Conservation (phyloP, 2,797 vertebrate species). For the Caiman crocodilus region DNA sequence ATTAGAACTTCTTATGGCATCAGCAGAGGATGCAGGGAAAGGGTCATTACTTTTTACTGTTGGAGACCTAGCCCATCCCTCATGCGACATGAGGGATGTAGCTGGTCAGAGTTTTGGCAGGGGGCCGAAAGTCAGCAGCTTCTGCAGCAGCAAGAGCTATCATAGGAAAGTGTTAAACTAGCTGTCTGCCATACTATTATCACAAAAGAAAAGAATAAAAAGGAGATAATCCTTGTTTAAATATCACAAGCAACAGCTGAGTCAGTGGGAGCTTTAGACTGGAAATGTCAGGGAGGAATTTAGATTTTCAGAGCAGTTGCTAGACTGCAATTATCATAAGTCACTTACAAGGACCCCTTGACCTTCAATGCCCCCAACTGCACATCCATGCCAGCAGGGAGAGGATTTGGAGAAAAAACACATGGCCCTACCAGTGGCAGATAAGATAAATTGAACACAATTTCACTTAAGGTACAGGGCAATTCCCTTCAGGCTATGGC, state of each 20-base stretch:
- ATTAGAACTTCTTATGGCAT: not conserved
- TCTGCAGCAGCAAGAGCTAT: slow-evolving; percentile 22
- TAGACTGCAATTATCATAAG: slow-evolving; percentile 77
- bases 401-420: slow-evolving; percentile 52
- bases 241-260: slow-evolving; percentile 78
- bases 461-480: slow-evolving; percentile 45
- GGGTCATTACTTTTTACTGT: not conserved
- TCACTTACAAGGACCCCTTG: slow-evolving; percentile 71
- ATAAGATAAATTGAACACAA: slow-evolving; percentile 52
- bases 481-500: slow-evolving; percentile 52
- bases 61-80: not conserved
- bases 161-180: slow-evolving; percentile 77
- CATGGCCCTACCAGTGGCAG: slow-evolving; percentile 50
- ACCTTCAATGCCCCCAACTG: slow-evolving; percentile 54
- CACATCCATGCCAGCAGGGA: not conserved
- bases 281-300: slow-evolving; percentile 86
- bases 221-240: slow-evolving; percentile 81
- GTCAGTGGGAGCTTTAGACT: slow-evolving; percentile 69
- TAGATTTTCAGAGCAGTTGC: slow-evolving; percentile 73
- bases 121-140: not conserved
- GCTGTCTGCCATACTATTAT: slow-evolving; percentile 59
- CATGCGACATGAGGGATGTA: not conserved
- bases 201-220: slow-evolving; percentile 69
- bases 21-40: not conserved
- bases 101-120: not conserved